Base-by-base conservation (phyloP, 2,888 invertebrate genomes). In the Micropterix aruncella region DNA sequence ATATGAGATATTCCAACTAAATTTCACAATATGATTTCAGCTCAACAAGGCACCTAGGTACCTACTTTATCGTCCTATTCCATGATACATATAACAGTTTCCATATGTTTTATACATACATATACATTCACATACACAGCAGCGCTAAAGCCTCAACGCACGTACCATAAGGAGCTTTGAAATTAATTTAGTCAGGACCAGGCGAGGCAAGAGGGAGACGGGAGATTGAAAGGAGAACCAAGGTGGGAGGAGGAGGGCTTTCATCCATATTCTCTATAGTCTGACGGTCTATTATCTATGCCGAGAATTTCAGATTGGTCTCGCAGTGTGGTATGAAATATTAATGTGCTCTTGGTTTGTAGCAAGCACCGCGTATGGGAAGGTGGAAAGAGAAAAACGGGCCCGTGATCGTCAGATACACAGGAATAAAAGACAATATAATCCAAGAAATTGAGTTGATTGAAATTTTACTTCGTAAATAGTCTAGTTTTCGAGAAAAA, bases 151-250 rank as follows among this genome's bases (percentile, higher is more conserved):
- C 70, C 70, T 66, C 69, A 70, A 68, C 69, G 70, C 68, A 69
- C 70, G 70, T 68, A 70, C 68, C 70, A 67, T 70, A 70, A 70
- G 70, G 69, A 69, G 70, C 70, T 70, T 70, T 66, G 69, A 70
- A 70, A 70, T 70, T 70, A 70, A 70, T 70, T 70, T 70, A 70
- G 70, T 69, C 66, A 65, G 67, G 70, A 70, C n/a, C n/a, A n/a
- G n/a, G n/a, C n/a, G n/a, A 5, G 27, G 27, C 27, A 27, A 27
- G 27, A 27, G 27, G 27, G 27, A 27, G 27, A 27, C 27, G 27
- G 27, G 27, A 5, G 27, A 27, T 5, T 27, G 12, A 27, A 27
- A 27, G 27, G 27, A 27, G 27, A 12, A 27, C 7, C 12, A 27
- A 27, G 27, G 27, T 5, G 12, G 27, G 7, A 5, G 27, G 27